Conservation (phyloP, 2,888 invertebrate genomes). For the Argynnis bischoffii region DNA sequence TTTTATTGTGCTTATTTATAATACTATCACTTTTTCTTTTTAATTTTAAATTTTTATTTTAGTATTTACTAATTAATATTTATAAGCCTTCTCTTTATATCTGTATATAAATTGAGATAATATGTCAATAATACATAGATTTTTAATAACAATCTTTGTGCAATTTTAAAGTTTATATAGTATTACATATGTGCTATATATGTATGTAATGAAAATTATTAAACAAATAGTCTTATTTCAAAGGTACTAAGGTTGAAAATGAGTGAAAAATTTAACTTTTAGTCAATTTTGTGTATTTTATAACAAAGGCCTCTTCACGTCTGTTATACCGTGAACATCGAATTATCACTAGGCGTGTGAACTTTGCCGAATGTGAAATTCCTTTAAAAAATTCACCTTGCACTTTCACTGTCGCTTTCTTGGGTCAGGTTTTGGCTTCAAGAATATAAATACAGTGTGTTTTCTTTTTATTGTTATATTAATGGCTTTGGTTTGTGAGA, state of each 20-base stretch:
- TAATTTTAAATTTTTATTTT: no score
- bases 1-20: no score
- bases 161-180: conserved; percentile 6
- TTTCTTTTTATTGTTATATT: conserved; percentile 25
- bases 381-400: conserved; percentile 40
- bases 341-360: conserved; percentile 70
- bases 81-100: no score
- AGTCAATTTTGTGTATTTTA: conserved; percentile 50
- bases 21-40: no score
- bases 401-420: conserved; percentile 72
- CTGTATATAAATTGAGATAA: no score
- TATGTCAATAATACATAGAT: no score
- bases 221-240: conserved; percentile 25
- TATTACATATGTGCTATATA: not conserved
- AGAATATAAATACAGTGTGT: conserved; percentile 29
- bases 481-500: conserved; percentile 14
- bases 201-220: not conserved
- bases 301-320: conserved; percentile 55
- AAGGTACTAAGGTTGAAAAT: conserved; percentile 28
- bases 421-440: conserved; percentile 35
- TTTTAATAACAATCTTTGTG: not conserved
- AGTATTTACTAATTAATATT: no score
- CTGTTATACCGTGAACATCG: conserved; percentile 54
- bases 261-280: conserved; percentile 5
- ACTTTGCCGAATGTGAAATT: conserved; percentile 59